Evolutionary conservation across 2,113 vertebrate species (phyloP).

Genomic region (Porphyrio hochstetteri): DNA sequence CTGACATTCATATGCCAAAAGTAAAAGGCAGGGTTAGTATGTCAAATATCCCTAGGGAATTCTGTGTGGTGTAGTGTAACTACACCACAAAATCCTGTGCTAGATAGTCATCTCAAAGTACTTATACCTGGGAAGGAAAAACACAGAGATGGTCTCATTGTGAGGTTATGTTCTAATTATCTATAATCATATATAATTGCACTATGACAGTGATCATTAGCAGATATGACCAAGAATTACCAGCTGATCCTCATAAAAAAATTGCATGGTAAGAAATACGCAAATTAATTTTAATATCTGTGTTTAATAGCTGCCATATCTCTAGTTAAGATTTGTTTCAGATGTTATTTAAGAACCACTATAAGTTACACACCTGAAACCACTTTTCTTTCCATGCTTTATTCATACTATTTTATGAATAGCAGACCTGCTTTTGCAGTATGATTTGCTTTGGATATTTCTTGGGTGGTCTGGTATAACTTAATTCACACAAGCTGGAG

Average conservation of each 20-base stretch:
- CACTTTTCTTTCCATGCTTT: background rate
- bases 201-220: background rate
- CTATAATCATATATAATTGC: background rate
- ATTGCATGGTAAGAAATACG: background rate
- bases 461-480: background rate
- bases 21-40: background rate
- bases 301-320: background rate
- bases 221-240: background rate
- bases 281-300: background rate
- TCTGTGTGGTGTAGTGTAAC: background rate
- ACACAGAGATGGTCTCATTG: background rate
- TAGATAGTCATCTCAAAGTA: background rate
- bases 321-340: background rate
- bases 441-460: background rate
- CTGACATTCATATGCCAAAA: background rate
- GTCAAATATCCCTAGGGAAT: background rate
- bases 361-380: background rate
- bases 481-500: background rate
- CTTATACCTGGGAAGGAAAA: background rate
- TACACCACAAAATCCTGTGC: background rate
- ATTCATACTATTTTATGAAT: background rate
- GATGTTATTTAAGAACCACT: background rate
- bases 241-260: background rate
- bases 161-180: no score
- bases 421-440: background rate